Evolutionary conservation across 2,113 vertebrate species (phyloP), one percentile per base, ranked within the genome.

Genomic region (Axis porcinus): DNA sequence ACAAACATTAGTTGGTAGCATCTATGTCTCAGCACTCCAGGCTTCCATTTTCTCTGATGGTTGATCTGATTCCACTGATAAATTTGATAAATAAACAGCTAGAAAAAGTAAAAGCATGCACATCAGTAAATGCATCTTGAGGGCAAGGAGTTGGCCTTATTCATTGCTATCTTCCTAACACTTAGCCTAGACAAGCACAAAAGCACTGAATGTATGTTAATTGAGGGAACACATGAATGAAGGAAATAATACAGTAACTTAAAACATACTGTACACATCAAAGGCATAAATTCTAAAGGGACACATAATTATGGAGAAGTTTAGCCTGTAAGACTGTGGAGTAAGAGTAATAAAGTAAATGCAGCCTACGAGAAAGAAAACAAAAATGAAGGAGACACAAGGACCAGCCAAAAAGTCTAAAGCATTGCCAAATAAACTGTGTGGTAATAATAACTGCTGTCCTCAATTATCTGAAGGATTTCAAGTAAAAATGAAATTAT

Each of bases 191-290:
- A 89, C 47, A 74, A 86, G 55, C 64, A 86, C 5, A 78, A 62
- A 89, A 93, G 40, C n/a, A 91, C 76, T 96, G 62, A 95, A 78
- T 85, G 91, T 85, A 95, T 95, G 95, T 58, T 81, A 92, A 96
- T n/a, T 84, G 81, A 92, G 52, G 33, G 33, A 93, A 86, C 55
- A 70, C 17, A 64, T 40, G 36, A 82, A 76, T 70, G 43, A 94
- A 94, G 27, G 30, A 67, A 86, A 84, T 83, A 91, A 94, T 27
- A 86, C 86, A 91, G 90, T 94, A 64, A 87, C 43, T 95, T 82
- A 88, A 97, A 95, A 93, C 84, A 94, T 25, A 88, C 2, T 74
- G 14, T 45, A 94, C 16, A 94, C 45, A 43, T 70, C 47, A 94
- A 78, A 86, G 21, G 50, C 50, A 67, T 85, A 86, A 50, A 86